Conservation (phyloP, 2,888 invertebrate species). For the Nowickia ferox region DNA sequence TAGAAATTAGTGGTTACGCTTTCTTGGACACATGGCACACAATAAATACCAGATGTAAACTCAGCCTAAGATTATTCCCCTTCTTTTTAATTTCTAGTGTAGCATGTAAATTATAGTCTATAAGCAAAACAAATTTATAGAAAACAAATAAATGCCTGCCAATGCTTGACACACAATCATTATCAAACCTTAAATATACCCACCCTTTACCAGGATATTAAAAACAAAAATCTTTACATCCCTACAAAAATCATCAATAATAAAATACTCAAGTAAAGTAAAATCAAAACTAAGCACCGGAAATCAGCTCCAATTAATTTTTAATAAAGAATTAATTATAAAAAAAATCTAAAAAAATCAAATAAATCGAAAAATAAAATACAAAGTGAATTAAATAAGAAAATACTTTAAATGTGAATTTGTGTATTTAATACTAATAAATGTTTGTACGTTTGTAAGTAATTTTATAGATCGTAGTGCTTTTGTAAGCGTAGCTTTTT, state of each 20-base stretch:
- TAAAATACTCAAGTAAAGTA: constrained; percentile 37
- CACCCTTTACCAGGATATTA: constrained; percentile 48
- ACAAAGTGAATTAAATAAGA: neutral
- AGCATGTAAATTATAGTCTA: constrained; percentile 44
- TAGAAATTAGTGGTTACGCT: too few relatives aligned
- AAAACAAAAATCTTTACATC: constrained; percentile 33
- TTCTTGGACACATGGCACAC: too few relatives aligned
- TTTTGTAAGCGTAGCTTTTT: neutral
- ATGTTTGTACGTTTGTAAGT: constrained; percentile 41
- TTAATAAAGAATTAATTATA: constrained; percentile 73
- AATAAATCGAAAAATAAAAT: constrained; percentile 13
- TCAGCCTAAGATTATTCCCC: neutral
- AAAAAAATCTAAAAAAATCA: constrained; percentile 68
- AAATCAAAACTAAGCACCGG: constrained; percentile 70
- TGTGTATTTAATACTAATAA: constrained; percentile 41
- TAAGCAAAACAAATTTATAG: constrained; percentile 51
- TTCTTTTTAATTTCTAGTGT: neutral
- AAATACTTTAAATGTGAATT: constrained; percentile 58
- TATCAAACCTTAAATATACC: constrained; percentile 51
- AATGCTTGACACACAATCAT: constrained; percentile 68
- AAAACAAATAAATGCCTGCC: constrained; percentile 60
- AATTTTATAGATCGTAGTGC: neutral
- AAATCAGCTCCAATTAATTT: constrained; percentile 75
- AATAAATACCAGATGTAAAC: too few relatives aligned
- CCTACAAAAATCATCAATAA: constrained; percentile 13